These are phyloP conservation scores for Heliornis fulica DNA, from an alignment of 2,113 vertebrate genomes.

Conservation along the genomic window DNA sequence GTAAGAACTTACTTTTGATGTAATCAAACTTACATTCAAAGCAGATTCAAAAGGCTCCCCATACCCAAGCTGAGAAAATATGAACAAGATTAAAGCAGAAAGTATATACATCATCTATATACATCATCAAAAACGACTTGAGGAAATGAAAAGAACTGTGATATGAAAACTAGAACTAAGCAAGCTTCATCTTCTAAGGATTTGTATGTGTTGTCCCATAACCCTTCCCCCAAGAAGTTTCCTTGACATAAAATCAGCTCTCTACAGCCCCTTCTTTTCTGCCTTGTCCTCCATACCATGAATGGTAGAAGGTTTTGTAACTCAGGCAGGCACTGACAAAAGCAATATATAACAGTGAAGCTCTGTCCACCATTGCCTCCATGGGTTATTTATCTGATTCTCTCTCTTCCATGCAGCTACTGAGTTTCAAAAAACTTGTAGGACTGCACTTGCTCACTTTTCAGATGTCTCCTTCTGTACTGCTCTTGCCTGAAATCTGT, in stretches of 20 bases:
- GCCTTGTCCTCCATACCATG: background rate
- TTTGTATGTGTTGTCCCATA: background rate
- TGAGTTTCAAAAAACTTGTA: background rate
- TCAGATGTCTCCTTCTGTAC: background rate
- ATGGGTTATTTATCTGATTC: background rate
- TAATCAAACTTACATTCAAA: conserved; percentile 50
- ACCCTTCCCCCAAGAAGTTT: background rate
- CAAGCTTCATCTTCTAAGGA: background rate
- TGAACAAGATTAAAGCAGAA: background rate
- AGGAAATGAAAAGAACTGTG: background rate
- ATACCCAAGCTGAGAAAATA: background rate
- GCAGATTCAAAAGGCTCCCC: background rate
- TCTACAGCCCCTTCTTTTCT: background rate
- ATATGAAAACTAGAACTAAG: background rate
- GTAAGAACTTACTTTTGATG: conserved; percentile 1
- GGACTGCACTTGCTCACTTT: background rate
- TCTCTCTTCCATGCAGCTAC: background rate
- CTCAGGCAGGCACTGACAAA: background rate
- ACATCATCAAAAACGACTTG: background rate
- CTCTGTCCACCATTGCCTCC: background rate
- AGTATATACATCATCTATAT: background rate
- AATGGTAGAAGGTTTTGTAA: background rate
- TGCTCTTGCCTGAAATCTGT: background rate
- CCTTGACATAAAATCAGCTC: background rate
- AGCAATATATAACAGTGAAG: background rate